phyloP scores from a whole-genome alignment of 2,888 invertebrate species.

The Drosophila prostipennis region DNA sequence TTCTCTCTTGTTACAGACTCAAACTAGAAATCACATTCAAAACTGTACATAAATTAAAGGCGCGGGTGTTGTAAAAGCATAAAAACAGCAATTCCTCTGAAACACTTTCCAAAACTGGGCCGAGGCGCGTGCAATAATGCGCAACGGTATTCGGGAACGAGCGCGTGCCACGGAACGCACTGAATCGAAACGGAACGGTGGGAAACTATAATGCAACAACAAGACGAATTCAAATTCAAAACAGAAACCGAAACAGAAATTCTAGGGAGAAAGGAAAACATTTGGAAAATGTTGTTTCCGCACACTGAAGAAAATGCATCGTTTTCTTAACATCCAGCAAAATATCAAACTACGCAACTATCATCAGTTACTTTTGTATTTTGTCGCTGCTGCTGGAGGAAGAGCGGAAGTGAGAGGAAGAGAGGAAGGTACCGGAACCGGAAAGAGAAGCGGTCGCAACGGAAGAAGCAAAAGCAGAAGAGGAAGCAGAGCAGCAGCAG shows the following conservation, averaged over 20 bases:
- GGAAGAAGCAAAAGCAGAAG: constrained; percentile 43
- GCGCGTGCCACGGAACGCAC: constrained; percentile 22
- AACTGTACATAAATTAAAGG: constrained; percentile 20
- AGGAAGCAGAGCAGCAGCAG: constrained; percentile 44
- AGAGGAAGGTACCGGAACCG: constrained; percentile 24
- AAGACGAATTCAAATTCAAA: not conserved
- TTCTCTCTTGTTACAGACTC: constrained; percentile 73
- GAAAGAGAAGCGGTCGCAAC: constrained; percentile 35
- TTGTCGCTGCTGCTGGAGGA: constrained; percentile 67
- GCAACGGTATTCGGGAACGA: constrained; percentile 22
- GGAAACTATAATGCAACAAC: constrained; percentile 14
- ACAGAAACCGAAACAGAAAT: constrained; percentile 22
- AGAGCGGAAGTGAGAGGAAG: constrained; percentile 51
- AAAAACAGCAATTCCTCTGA: constrained; percentile 20
- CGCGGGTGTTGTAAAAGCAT: constrained; percentile 25
- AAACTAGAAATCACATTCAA: constrained; percentile 15
- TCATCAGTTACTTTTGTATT: constrained; percentile 83
- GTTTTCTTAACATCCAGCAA: constrained; percentile 82
- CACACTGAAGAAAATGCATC: constrained; percentile 81
- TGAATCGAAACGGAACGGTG: constrained; percentile 13
- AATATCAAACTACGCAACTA: constrained; percentile 82
- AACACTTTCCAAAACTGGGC: constrained; percentile 27
- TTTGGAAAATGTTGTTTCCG: constrained; percentile 64
- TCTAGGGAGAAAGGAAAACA: constrained; percentile 17
- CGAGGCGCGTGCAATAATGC: constrained; percentile 34